phyloP scores from a whole-genome alignment of 2,797 vertebrate species.

The Zalophus californianus region DNA sequence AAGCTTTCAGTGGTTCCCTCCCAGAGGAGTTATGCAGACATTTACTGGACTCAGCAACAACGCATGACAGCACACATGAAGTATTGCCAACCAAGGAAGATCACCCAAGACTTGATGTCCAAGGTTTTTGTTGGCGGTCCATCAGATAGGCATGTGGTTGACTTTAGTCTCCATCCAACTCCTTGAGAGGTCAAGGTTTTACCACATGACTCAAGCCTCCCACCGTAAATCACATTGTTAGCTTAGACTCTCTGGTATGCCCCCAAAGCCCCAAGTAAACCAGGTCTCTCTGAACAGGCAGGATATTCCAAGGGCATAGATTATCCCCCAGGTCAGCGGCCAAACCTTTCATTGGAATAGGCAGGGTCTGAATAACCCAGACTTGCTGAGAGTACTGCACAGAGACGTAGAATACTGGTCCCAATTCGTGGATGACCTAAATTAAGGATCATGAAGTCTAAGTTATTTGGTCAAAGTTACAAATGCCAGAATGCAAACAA shows the following conservation, averaged over 20 bases:
- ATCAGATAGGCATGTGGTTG: background rate
- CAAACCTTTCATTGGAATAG: background rate
- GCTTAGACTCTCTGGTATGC: background rate
- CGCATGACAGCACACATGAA: background rate
- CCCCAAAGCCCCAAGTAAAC: background rate
- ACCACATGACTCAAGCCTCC: background rate
- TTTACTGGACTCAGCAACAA: background rate
- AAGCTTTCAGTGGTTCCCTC: background rate
- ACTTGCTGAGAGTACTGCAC: background rate
- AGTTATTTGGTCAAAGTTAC: background rate
- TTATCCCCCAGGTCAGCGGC: background rate
- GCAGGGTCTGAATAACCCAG: background rate
- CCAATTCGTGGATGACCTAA: background rate
- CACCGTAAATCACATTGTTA: background rate
- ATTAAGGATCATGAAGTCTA: background rate
- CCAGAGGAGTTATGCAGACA: background rate
- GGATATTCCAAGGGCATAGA: background rate
- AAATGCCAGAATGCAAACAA: conserved; percentile 16
- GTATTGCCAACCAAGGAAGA: background rate
- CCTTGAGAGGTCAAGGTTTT: background rate
- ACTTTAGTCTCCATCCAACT: background rate
- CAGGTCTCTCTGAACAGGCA: background rate
- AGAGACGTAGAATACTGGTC: background rate
- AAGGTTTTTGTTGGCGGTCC: background rate
- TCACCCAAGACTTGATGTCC: background rate